These are phyloP conservation scores for Cheilosia soror DNA, from an alignment of 2,888 invertebrate species.

Conservation along the genomic window DNA sequence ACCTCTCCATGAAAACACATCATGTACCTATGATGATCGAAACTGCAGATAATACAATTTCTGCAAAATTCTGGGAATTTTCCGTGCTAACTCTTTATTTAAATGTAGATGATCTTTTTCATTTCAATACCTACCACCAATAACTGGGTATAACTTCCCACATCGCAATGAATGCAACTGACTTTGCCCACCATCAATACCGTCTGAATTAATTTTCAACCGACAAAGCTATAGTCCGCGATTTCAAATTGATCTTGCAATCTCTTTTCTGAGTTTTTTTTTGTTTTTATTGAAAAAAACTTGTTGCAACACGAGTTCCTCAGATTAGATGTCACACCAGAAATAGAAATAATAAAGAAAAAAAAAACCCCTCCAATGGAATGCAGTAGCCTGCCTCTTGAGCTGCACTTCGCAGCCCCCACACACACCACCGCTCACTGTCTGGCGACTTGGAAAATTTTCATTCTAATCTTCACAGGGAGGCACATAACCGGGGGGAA, in stretches of 20 bases:
- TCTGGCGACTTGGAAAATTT: conserved; percentile 70
- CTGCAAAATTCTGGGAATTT: no score
- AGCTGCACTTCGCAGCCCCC: background rate
- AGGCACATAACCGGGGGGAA: conserved; percentile 43
- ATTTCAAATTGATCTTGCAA: conserved; percentile 28
- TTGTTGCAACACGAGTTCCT: conserved; percentile 65
- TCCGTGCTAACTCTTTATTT: no score
- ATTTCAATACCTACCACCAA: background rate
- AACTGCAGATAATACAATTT: no score
- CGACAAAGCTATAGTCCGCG: conserved; percentile 30
- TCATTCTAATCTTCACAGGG: conserved; percentile 73
- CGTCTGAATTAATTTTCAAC: conserved; percentile 35
- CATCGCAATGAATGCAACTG: background rate
- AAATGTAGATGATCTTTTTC: no score
- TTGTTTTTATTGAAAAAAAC: conserved; percentile 42
- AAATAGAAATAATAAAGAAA: conserved; percentile 58
- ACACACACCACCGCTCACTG: conserved; percentile 16
- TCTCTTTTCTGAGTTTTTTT: background rate
- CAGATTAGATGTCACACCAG: conserved; percentile 74
- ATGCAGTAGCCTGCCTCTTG: conserved; percentile 62
- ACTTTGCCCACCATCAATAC: background rate
- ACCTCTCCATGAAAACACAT: no score
- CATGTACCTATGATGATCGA: no score
- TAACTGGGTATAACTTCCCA: background rate
- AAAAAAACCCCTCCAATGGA: conserved; percentile 36